Evolutionary conservation across 2,888 invertebrate genomes (phyloP).

Genomic region (Pycnomerus fuliginosus): DNA sequence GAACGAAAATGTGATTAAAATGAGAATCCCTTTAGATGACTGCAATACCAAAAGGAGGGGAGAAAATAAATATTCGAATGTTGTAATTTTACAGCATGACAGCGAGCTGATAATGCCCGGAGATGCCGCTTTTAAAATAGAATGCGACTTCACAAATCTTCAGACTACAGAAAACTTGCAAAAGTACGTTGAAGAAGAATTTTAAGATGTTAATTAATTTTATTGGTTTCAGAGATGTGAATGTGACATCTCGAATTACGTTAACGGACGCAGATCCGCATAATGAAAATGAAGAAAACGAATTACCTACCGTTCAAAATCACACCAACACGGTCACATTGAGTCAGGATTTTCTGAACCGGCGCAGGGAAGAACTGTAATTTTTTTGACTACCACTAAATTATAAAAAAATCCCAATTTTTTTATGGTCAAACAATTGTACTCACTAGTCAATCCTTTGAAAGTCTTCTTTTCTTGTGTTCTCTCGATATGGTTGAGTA

Average conservation of each 20-base stretch:
- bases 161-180: conserved; percentile 57
- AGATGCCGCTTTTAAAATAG: conserved; percentile 64
- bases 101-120: conserved; percentile 65
- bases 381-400: conserved; percentile 4
- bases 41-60: conserved; percentile 57
- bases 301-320: conserved; percentile 33
- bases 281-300: too few relatives aligned
- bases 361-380: conserved; percentile 34
- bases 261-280: conserved; percentile 60
- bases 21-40: conserved; percentile 59
- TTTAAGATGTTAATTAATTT: too few relatives aligned
- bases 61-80: conserved; percentile 50
- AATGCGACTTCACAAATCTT: conserved; percentile 68
- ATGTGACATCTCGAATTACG: conserved; percentile 55
- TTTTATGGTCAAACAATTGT: too few relatives aligned
- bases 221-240: conserved; percentile 27
- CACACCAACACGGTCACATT: conserved; percentile 34
- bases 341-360: conserved; percentile 29
- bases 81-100: conserved; percentile 66
- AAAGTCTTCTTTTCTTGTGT: too few relatives aligned
- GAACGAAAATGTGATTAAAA: conserved; percentile 54
- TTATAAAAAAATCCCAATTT: too few relatives aligned
- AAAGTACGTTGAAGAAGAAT: too few relatives aligned
- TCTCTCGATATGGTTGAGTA: too few relatives aligned
- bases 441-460: too few relatives aligned